Conservation (phyloP, 1,140 invertebrate species). For the Carposina sasakii region DNA sequence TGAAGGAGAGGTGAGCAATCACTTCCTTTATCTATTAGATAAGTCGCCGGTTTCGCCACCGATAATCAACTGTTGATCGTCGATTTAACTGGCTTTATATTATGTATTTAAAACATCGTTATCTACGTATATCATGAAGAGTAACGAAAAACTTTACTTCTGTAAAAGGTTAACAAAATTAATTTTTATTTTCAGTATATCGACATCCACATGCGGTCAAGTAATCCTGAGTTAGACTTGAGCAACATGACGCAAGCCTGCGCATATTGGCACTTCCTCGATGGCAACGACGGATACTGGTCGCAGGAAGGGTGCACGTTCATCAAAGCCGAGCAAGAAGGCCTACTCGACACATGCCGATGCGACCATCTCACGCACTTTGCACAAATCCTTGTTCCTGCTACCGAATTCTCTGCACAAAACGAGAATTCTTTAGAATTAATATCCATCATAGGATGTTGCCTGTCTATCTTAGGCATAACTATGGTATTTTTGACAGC, state of each 20-base stretch:
- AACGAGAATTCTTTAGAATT: conserved; percentile 49
- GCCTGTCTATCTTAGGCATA: conserved; percentile 60
- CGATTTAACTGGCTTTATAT: too few relatives aligned
- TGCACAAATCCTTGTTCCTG: conserved; percentile 59
- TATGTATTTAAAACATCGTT: too few relatives aligned
- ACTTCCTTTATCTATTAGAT: too few relatives aligned
- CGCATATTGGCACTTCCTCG: conserved; percentile 62
- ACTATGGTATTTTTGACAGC: conserved; percentile 60
- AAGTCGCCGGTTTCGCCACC: too few relatives aligned
- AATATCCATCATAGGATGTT: conserved; percentile 61
- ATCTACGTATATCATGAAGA: too few relatives aligned
- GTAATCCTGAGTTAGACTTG: conserved; percentile 19
- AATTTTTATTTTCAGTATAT: conserved; percentile 40
- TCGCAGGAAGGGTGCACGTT: conserved; percentile 59
- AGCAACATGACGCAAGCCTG: conserved; percentile 53
- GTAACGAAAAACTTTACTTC: too few relatives aligned
- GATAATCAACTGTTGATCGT: too few relatives aligned
- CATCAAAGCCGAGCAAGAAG: conserved; percentile 29
- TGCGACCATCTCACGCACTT: conserved; percentile 71
- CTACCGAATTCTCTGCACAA: conserved; percentile 40
- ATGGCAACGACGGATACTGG: conserved; percentile 46
- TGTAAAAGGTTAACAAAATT: conserved; percentile 7
- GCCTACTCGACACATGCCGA: conserved; percentile 57
- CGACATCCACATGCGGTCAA: conserved; percentile 53
- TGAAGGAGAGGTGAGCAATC: conserved; percentile 37